Evolutionary conservation across 2,888 invertebrate species (phyloP).

Genomic region (Mesorhabditis sp.): DNA sequence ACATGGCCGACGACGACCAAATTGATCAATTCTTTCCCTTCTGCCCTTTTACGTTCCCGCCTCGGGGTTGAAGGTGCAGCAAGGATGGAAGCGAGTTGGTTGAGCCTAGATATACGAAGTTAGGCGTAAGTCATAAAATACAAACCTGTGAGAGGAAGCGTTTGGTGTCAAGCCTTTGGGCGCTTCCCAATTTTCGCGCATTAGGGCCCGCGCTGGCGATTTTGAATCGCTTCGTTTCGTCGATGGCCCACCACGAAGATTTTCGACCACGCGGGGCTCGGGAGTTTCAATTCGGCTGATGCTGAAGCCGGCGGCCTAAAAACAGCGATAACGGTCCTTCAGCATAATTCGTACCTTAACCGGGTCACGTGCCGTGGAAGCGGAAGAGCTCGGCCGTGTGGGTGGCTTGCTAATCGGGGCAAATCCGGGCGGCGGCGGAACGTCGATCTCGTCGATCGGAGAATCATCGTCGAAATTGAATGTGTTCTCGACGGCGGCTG

Average conservation of each 20-base stretch:
- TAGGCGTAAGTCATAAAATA: not conserved
- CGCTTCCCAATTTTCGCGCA: not conserved
- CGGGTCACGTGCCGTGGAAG: not conserved
- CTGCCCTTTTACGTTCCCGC: conserved; percentile 18
- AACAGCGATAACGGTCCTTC: not conserved
- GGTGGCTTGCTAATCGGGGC: not conserved
- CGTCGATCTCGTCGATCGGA: not conserved
- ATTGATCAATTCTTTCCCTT: conserved; percentile 45
- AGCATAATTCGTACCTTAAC: not conserved
- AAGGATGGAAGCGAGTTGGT: conserved; percentile 32
- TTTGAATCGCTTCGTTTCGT: conserved; percentile 20
- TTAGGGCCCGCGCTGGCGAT: conserved; percentile 19
- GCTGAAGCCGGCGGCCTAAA: not conserved
- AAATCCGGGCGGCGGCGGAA: conserved; percentile 3
- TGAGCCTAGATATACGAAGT: conserved; percentile 20
- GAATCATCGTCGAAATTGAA: not conserved
- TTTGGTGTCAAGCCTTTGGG: not conserved
- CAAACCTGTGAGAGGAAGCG: conserved; percentile 10
- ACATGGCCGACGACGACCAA: conserved; percentile 74
- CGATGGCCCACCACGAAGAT: conserved; percentile 17
- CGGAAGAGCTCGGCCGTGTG: not conserved
- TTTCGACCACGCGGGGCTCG: conserved; percentile 16
- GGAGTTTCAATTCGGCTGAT: not conserved
- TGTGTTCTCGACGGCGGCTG: not conserved
- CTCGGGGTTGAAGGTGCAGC: conserved; percentile 25